A percentile compares a stretch with the other conserved stretches of the same genome.
These are phyloP conservation scores for Zaprionus inermis DNA, from an alignment of 1,140 invertebrate species.

Conservation along the genomic window DNA sequence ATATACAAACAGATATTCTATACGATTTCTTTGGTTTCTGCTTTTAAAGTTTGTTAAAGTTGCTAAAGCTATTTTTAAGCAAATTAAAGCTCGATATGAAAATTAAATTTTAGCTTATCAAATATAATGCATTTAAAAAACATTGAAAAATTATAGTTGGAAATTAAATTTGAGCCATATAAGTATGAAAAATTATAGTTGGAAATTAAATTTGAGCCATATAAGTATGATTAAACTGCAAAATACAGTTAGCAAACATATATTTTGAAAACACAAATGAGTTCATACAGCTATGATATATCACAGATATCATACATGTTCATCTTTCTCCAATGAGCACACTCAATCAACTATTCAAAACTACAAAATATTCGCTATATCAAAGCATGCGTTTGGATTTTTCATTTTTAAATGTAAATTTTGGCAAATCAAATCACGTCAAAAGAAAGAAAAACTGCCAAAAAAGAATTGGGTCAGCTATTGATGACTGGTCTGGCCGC, in stretches of 20 bases:
- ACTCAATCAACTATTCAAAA: not conserved
- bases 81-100: too few species aligned
- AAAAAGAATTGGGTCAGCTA: slow-evolving; percentile 45
- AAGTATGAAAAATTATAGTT: not conserved
- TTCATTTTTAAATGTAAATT: slow-evolving; percentile 8
- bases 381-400: slow-evolving; percentile 19
- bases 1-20: too few species aligned
- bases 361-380: slow-evolving; percentile 11
- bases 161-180: not conserved
- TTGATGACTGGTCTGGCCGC: slow-evolving; percentile 33
- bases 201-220: not conserved
- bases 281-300: not conserved
- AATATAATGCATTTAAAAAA: too few species aligned
- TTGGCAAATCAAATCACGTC: slow-evolving; percentile 38
- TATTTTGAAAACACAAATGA: not conserved
- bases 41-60: too few species aligned
- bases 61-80: too few species aligned
- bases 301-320: not conserved
- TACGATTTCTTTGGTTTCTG: too few species aligned
- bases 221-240: too few species aligned
- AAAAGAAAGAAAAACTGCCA: slow-evolving; percentile 6
- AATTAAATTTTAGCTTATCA: not conserved
- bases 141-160: not conserved
- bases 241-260: not conserved
- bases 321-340: not conserved